A percentile compares a stretch with the other conserved stretches of the same genome.
phyloP scores from a whole-genome alignment of 2,113 vertebrate species.

The Sinocyclocheilus anshuiensis region DNA sequence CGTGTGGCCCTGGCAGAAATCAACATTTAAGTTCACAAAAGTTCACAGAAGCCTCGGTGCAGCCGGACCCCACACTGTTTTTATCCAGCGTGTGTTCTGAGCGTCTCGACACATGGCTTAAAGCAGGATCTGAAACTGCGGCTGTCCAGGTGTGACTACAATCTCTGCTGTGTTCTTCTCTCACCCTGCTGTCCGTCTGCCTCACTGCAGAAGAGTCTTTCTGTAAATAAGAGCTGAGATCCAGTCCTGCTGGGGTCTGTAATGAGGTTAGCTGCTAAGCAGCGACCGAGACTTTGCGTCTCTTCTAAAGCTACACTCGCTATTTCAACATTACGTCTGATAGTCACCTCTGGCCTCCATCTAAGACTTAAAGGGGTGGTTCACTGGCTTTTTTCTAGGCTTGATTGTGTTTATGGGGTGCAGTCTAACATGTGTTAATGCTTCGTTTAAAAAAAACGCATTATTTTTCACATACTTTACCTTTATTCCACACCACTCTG shows the following conservation, averaged over 20 bases:
- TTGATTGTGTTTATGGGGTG: too few relatives aligned
- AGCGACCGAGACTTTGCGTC: not conserved
- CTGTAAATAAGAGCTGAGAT: conserved; percentile 14
- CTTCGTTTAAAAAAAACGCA: too few relatives aligned
- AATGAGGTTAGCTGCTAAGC: not conserved
- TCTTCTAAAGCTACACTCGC: not conserved
- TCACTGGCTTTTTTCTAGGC: too few relatives aligned
- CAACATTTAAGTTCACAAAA: not conserved
- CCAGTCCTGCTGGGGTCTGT: not conserved
- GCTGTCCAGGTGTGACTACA: conserved; percentile 14
- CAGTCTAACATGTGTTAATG: too few relatives aligned
- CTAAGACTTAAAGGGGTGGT: not conserved
- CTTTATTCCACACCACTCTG: too few relatives aligned
- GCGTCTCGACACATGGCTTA: not conserved
- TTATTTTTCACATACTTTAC: too few relatives aligned
- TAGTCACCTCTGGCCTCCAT: not conserved
- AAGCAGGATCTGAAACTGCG: conserved; percentile 33
- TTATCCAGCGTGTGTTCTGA: not conserved
- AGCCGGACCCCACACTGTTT: not conserved
- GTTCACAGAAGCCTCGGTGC: not conserved
- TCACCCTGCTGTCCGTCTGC: conserved; percentile 14
- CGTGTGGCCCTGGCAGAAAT: not conserved
- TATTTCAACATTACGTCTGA: not conserved
- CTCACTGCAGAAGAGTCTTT: not conserved
- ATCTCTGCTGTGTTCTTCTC: not conserved